Evolutionary conservation across 2,113 vertebrate species (phyloP), one percentile per base, ranked within the genome.

Genomic region (Mesitornis unicolor): DNA sequence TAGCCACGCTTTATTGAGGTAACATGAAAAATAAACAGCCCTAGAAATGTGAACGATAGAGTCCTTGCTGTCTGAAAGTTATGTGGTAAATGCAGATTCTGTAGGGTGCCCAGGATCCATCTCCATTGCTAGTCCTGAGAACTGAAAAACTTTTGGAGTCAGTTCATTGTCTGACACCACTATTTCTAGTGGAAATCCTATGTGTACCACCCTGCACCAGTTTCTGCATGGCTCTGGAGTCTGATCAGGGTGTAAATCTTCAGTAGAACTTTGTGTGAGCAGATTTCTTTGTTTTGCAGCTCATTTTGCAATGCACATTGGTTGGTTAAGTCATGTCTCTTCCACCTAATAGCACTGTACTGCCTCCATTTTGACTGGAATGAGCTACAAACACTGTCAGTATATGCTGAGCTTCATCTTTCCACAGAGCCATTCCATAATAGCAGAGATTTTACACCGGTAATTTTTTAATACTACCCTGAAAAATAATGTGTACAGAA

Each of bases 141-240:
- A 53, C 3, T 36, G 13, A 84, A 45, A 69, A 87, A 43, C 40
- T 43, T 61, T 11, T 40, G 45, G 45, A 74, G 54, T 42, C 18
- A 7, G 8, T 61, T 38, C 22, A 24, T 56, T 38, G 14, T 84
- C 69, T 87, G 28, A 19, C 77, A 19, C 18, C 7, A 17, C 21
- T 67, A 4, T 67, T 93, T 75, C 50, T 70, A 1, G 48, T n/a
- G n/a, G n/a, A n/a, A n/a, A n/a, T n/a, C n/a, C n/a, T n/a, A n/a
- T n/a, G n/a, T n/a, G n/a, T n/a, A n/a, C n/a, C n/a, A n/a, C 12
- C 5, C 22, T 74, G 42, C 4, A 0, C 25, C 10, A 28, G 20
- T 56, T 84, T 65, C 63, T 78, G 7, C 13, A 1, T 48, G 71
- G 7, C 59, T 65, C 28, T 70, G 18, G 19, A 57, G 11, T 78